Evolutionary conservation across 2,797 vertebrate species (phyloP), one percentile per base, ranked within the genome.

Genomic region (Eupleurogrammus muticus): DNA sequence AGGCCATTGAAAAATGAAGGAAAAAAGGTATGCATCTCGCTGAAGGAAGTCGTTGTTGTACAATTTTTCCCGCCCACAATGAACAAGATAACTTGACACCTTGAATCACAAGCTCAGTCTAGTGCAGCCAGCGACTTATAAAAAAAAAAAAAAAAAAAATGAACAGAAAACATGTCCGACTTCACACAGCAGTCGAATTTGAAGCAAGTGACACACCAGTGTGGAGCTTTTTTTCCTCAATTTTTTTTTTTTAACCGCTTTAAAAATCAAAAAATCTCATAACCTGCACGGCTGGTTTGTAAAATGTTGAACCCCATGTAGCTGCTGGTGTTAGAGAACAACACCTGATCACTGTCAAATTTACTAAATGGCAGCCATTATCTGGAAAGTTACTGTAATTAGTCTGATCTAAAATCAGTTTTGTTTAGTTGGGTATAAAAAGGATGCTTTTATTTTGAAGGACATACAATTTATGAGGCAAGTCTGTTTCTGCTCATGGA

Each of bases 11-110:
- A 28, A 28, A 28, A 28, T 28, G 28, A 28, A 28, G 6, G 6
- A 6, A 28, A 28, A 52, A 36, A 10, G 19, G 21, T 57, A 2
- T n/a, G n/a, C 38, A 16, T 70, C 32, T 59, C 40, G 20, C 28
- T 55, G 9, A 46, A 61, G 23, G 20, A 3, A 7, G 5, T 23
- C 19, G 51, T 51, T 75, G 44, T 38, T 12, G 34, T 57, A 48
- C 24, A 50, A 24, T 55, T 67, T 64, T 53, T 24, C 21, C 10
- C 5, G 16, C 16, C n/a, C 17, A 9, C 17, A 23, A 56, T 13
- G 24, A 40, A 60, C 40, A 61, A 40, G 49, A 56, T 44, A 19
- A 54, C n/a, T n/a, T n/a, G n/a, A n/a, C n/a, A n/a, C n/a, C n/a
- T n/a, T n/a, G 28, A 62, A 50, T 58, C 38, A 58, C 42, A 0